phyloP scores from a whole-genome alignment of 1,140 invertebrate species.

The Himalopsyche phryganea region DNA sequence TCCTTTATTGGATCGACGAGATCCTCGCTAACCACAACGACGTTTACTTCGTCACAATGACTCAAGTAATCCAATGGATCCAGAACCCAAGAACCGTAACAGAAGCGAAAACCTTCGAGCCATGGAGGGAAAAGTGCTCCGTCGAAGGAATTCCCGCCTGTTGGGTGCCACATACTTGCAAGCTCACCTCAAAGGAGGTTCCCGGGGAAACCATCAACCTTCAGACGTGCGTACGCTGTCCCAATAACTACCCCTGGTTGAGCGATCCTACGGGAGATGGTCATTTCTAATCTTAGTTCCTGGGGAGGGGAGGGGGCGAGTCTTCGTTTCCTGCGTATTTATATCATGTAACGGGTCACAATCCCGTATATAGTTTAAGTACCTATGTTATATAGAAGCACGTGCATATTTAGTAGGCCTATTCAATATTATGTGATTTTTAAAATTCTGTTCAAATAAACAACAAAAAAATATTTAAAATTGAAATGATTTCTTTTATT shows the following conservation, averaged over 20 bases:
- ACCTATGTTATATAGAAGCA: constrained; percentile 57
- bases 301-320: constrained; percentile 32
- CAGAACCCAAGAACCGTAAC: constrained; percentile 82
- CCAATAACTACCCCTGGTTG: constrained; percentile 91
- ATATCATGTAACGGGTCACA: constrained; percentile 49
- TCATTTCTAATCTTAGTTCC: constrained; percentile 68
- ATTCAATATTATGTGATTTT: constrained; percentile 55
- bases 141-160: constrained; percentile 76
- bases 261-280: constrained; percentile 90
- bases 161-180: constrained; percentile 86
- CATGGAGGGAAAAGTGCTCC: constrained; percentile 89
- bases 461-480: constrained; percentile 47
- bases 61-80: constrained; percentile 95
- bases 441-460: constrained; percentile 55
- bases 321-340: constrained; percentile 23
- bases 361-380: constrained; percentile 55
- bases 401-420: constrained; percentile 56
- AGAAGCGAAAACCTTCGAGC: constrained; percentile 87
- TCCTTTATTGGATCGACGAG: constrained; percentile 94
- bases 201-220: constrained; percentile 90
- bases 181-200: constrained; percentile 86
- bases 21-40: constrained; percentile 83
- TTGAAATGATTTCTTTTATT: constrained; percentile 35
- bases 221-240: constrained; percentile 89
- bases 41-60: constrained; percentile 97